Evolutionary conservation across 2,888 invertebrate species (phyloP).

Genomic region (Erynnis tages): DNA sequence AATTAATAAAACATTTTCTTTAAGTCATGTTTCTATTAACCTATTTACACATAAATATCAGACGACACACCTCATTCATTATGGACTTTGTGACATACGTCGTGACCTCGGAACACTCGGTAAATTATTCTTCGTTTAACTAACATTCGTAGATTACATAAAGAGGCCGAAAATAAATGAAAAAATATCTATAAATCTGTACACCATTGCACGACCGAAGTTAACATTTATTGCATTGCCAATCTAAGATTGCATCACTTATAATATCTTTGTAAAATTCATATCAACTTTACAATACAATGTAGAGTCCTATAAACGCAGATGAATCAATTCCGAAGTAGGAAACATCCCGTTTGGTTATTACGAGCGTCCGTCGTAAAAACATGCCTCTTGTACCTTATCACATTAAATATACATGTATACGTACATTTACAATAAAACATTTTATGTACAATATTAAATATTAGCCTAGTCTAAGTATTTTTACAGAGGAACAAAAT

Average conservation of each 20-base stretch:
- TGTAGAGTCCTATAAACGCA: conserved; percentile 29
- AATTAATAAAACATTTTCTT: not conserved
- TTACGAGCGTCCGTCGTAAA: conserved; percentile 49
- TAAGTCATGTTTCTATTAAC: not conserved
- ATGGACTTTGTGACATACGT: conserved; percentile 3
- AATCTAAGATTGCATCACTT: conserved; percentile 42
- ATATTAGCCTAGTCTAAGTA: conserved; percentile 64
- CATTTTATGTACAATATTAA: conserved; percentile 78
- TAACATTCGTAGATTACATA: conserved; percentile 1
- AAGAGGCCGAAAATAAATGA: conserved; percentile 16
- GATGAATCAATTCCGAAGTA: conserved; percentile 37
- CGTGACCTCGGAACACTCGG: not conserved
- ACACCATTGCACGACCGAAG: conserved; percentile 63
- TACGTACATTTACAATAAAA: conserved; percentile 69
- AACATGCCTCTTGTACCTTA: conserved; percentile 58
- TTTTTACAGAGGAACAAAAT: conserved; percentile 79
- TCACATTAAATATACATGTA: conserved; percentile 57
- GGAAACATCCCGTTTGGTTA: conserved; percentile 38
- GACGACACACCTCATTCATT: not conserved
- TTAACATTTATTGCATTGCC: conserved; percentile 42
- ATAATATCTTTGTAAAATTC: conserved; percentile 34
- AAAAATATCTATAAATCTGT: conserved; percentile 33
- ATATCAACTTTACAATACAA: conserved; percentile 32
- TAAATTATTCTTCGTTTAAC: not conserved
- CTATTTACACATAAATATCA: conserved; percentile 9